Evolutionary conservation across 2,113 vertebrate species (phyloP), one percentile per base, ranked within the genome.

Genomic region (Scolopax mira): DNA sequence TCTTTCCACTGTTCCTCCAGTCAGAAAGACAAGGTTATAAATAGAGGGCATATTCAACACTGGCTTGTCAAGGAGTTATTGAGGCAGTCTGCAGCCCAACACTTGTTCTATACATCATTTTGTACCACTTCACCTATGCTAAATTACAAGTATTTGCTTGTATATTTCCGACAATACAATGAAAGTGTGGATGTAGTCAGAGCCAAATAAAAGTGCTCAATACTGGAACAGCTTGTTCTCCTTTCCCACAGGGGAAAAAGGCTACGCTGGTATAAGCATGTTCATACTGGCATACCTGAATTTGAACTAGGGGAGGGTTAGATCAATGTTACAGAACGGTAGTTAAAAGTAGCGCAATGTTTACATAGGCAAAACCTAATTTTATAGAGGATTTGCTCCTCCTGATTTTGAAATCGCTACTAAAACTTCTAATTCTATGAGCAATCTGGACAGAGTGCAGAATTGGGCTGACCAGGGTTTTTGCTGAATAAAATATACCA

Each of bases 151-250:
- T 66, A 51, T 88, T 73, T 78, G 33, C 54, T 54, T n/a, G 44
- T 88, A 5, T 79, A 77, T 79, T 94, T 96, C 54, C 88, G 70
- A 70, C 66, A 61, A 55, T 83, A 82, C 23, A 85, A 85, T 7
- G 1, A 33, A 91, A 93, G 79, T 0, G 2, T 55, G 71, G 54
- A 71, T 55, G 17, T 33, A 90, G 52, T 64, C 64, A 74, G 67
- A 90, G 89, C 72, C 75, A 90, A 90, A 91, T 46, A 44, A 66
- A 93, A 83, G 79, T 72, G 44, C 51, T 66, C 72, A 46, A 6
- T 86, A 90, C 92, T 67, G 67, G 94, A 96, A 95, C 61, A 94
- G 72, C 92, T 93, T 84, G 95, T 93, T 96, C 88, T 91, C 44
- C 54, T 88, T 93, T 85, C 82, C 74, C 88, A 89, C 60, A 78